Evolutionary conservation across 2,113 vertebrate genomes (phyloP).

Genomic region (Pelmatolapia mariae): DNA sequence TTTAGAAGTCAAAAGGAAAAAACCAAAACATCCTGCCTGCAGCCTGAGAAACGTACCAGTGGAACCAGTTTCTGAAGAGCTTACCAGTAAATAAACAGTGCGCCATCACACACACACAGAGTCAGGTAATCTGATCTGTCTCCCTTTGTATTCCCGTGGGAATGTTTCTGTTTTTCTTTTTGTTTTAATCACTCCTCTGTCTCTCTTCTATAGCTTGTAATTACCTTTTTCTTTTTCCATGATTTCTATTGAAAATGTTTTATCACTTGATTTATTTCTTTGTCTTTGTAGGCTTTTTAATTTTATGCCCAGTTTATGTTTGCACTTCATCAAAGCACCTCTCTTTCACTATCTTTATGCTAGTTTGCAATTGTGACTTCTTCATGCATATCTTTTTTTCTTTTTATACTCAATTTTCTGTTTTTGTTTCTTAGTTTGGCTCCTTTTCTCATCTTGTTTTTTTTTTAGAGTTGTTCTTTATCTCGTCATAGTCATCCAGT

Average conservation of each 20-base stretch:
- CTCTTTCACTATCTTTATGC: not conserved
- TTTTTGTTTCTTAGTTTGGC: not conserved
- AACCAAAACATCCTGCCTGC: not conserved
- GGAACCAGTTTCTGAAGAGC: not conserved
- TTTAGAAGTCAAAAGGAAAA: not conserved
- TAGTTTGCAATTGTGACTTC: not conserved
- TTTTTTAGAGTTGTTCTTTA: not conserved
- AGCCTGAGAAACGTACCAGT: not conserved
- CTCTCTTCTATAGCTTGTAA: not conserved
- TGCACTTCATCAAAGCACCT: not conserved
- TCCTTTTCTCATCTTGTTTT: not conserved
- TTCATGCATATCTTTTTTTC: accelerated
- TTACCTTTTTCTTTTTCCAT: not conserved
- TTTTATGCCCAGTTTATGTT: not conserved
- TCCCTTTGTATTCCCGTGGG: not conserved
- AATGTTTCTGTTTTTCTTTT: not conserved
- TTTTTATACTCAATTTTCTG: not conserved
- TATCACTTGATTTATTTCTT: not conserved
- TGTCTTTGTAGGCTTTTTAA: not conserved
- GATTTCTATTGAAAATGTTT: not conserved
- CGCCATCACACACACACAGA: not conserved
- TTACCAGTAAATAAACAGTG: not conserved
- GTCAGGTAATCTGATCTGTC: not conserved
- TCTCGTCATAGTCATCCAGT: not conserved
- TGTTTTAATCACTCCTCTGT: not conserved